Evolutionary conservation across 2,797 vertebrate species (phyloP).

Genomic region (Enteromius trimaculatus): DNA sequence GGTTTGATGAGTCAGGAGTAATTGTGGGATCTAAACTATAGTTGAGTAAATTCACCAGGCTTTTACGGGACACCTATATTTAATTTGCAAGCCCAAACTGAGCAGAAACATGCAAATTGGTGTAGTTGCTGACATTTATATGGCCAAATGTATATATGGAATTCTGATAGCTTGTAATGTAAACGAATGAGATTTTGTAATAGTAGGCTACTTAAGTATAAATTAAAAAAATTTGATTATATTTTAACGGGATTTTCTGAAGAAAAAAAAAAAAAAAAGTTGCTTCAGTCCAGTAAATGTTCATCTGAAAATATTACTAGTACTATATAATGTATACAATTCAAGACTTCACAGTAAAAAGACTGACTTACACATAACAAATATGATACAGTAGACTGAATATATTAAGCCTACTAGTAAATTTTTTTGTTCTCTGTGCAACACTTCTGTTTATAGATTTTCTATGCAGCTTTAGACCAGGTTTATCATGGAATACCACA

Average conservation of each 20-base stretch:
- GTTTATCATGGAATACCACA: conserved; percentile 90
- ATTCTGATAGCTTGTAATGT: background rate
- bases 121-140: background rate
- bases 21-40: background rate
- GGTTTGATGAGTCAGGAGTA: background rate
- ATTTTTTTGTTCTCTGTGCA: background rate
- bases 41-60: background rate
- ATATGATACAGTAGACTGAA: background rate
- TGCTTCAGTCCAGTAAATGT: background rate
- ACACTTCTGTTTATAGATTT: conserved; percentile 78
- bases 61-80: background rate
- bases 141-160: background rate
- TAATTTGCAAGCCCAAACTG: background rate
- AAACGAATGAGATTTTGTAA: background rate
- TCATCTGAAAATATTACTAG: background rate
- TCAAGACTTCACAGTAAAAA: background rate
- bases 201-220: background rate
- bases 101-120: background rate
- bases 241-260: background rate
- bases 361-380: background rate
- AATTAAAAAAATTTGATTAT: too few relatives aligned
- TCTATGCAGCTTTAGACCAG: conserved; percentile 93
- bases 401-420: background rate
- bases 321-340: background rate
- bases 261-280: background rate